These are phyloP conservation scores for Oasisia sp. DNA, from an alignment of 2,888 invertebrate genomes.

Conservation along the genomic window DNA sequence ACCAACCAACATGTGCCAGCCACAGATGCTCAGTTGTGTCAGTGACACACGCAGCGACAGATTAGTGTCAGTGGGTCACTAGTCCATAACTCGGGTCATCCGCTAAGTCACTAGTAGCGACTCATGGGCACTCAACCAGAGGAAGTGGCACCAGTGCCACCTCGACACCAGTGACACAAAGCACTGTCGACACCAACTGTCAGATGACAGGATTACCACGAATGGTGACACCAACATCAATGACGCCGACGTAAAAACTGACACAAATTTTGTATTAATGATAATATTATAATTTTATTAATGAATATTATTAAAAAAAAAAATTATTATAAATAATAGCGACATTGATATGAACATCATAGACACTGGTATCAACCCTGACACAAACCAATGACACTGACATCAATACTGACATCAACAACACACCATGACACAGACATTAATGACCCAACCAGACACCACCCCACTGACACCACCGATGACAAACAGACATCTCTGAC, in stretches of 20 bases:
- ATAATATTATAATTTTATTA: not conserved
- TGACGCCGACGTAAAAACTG: not conserved
- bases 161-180: not conserved
- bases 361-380: not conserved
- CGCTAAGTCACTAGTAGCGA: not conserved
- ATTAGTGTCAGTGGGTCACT: slow-evolving; percentile 9
- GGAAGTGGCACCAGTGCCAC: not conserved
- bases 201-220: not conserved
- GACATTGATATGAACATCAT: not conserved
- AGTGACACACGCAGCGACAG: not conserved
- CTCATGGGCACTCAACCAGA: not conserved
- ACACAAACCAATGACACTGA: not conserved
- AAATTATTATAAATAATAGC: not conserved
- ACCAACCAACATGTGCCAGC: not conserved
- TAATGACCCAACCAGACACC: not conserved
- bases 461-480: not conserved
- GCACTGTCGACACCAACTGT: not conserved
- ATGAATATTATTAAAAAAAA: no score
- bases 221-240: not conserved
- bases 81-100: not conserved
- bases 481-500: not conserved
- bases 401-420: slow-evolving; percentile 3
- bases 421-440: not conserved
- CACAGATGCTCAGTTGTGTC: not conserved
- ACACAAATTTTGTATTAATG: not conserved